Conservation (phyloP, 2,797 vertebrate genomes). For the Anniella stebbinsi region DNA sequence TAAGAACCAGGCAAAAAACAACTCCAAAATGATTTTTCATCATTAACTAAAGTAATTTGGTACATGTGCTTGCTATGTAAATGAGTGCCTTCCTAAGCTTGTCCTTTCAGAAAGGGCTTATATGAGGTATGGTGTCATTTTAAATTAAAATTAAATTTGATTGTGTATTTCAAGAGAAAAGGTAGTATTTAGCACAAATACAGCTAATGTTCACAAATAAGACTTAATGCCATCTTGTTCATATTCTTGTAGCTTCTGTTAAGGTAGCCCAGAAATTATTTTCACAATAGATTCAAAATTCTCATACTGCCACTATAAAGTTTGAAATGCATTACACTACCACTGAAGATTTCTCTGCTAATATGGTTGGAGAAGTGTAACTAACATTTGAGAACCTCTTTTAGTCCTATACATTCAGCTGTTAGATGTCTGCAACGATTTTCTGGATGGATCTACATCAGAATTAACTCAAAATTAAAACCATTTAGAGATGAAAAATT, state of each 20-base stretch:
- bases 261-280: slow-evolving; percentile 46
- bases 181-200: slow-evolving; percentile 43
- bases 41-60: neutral
- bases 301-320: slow-evolving; percentile 39
- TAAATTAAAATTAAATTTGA: slow-evolving; percentile 37
- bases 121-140: slow-evolving; percentile 37
- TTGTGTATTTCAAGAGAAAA: slow-evolving; percentile 14
- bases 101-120: slow-evolving; percentile 42
- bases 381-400: slow-evolving; percentile 52
- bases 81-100: slow-evolving; percentile 65
- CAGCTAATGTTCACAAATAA: slow-evolving; percentile 55
- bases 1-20: slow-evolving; percentile 39
- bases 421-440: neutral
- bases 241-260: slow-evolving; percentile 55
- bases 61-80: neutral
- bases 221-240: slow-evolving; percentile 57
- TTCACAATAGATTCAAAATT: slow-evolving; percentile 48
- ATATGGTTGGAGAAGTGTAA: slow-evolving; percentile 49
- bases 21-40: slow-evolving; percentile 27
- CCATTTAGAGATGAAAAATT: neutral
- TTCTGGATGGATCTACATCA: slow-evolving; percentile 36
- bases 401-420: neutral
- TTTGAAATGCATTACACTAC: slow-evolving; percentile 62
- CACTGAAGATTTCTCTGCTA: slow-evolving; percentile 49
- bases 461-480: neutral